phyloP scores from a whole-genome alignment of 2,888 invertebrate genomes.

The Andrena hattorfiana region DNA sequence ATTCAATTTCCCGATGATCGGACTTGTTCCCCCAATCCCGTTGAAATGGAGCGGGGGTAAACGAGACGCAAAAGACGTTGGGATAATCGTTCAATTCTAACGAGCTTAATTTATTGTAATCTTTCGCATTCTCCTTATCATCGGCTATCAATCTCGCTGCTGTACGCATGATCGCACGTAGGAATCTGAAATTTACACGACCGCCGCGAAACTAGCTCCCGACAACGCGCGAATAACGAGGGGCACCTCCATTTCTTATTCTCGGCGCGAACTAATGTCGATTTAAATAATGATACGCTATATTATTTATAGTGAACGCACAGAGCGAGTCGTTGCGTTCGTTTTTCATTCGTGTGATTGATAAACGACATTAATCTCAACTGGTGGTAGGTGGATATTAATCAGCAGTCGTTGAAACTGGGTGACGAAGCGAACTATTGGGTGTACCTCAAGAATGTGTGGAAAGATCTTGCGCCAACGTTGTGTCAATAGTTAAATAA shows the following conservation, averaged over 20 bases:
- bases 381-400: background rate
- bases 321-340: background rate
- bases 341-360: slow-evolving; percentile 1
- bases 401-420: background rate
- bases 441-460: too few relatives aligned
- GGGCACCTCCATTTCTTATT: slow-evolving; percentile 17
- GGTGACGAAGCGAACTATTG: too few relatives aligned
- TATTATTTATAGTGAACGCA: slow-evolving; percentile 20
- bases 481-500: too few relatives aligned
- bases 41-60: background rate
- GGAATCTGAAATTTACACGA: slow-evolving; percentile 21
- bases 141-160: slow-evolving; percentile 13
- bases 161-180: background rate
- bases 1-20: slow-evolving; percentile 7
- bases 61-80: background rate
- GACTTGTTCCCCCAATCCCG: background rate
- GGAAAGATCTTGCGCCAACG: background rate
- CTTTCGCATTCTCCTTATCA: slow-evolving; percentile 20
- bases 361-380: slow-evolving; percentile 10
- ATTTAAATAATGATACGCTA: slow-evolving; percentile 28
- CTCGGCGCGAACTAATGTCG: background rate
- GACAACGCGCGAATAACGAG: background rate
- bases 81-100: background rate
- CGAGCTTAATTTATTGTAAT: slow-evolving; percentile 1
- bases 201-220: slow-evolving; percentile 1